Conservation (phyloP, 1,140 invertebrate species). For the Oryzaephilus surinamensis region DNA sequence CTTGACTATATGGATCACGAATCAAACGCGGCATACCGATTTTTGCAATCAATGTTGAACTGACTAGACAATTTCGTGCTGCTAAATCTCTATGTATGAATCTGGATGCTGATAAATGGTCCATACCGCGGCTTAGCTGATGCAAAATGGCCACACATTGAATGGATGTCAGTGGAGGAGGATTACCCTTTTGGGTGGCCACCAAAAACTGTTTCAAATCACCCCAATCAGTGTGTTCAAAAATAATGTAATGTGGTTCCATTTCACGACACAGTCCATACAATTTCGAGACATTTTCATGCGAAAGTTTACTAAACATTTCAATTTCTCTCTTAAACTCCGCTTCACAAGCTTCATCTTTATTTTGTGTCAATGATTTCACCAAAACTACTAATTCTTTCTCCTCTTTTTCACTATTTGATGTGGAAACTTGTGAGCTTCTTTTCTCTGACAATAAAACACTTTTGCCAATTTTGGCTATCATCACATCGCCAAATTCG, state of each 20-base stretch:
- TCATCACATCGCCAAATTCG: conserved; percentile 81
- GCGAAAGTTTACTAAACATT: conserved; percentile 66
- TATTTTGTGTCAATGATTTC: conserved; percentile 60
- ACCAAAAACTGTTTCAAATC: conserved; percentile 88
- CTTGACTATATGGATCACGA: conserved; percentile 73
- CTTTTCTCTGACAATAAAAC: conserved; percentile 33
- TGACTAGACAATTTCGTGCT: conserved; percentile 84
- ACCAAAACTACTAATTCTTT: conserved; percentile 52
- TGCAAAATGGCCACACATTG: conserved; percentile 63
- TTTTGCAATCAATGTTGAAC: conserved; percentile 73
- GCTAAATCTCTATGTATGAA: conserved; percentile 82
- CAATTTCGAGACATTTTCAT: conserved; percentile 68
- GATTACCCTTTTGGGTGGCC: conserved; percentile 49
- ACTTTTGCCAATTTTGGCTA: conserved; percentile 52
- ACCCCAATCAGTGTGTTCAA: conserved; percentile 93
- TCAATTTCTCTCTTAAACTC: conserved; percentile 85
- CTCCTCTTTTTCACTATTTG: conserved; percentile 36
- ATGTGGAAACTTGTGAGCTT: conserved; percentile 21
- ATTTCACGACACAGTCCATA: conserved; percentile 72
- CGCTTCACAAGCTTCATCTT: conserved; percentile 62
- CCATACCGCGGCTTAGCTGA: conserved; percentile 77
- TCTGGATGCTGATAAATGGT: conserved; percentile 63
- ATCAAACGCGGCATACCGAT: conserved; percentile 70
- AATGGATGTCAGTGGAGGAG: conserved; percentile 52
- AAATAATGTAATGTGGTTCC: conserved; percentile 79